Conservation (phyloP, 2,113 vertebrate species). For the Scopus umbretta region DNA sequence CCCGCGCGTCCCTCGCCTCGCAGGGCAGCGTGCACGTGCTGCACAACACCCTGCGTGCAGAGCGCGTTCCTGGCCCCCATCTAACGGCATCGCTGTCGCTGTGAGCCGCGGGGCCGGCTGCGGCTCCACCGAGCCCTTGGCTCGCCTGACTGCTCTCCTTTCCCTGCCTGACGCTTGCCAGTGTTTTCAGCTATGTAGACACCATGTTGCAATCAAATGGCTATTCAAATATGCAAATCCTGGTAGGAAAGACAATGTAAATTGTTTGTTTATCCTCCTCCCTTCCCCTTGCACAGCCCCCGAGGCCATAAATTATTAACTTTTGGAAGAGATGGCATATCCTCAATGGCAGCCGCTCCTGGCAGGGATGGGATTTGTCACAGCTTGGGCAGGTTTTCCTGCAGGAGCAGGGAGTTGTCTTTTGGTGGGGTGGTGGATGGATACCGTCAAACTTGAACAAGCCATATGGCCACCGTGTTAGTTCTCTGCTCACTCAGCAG, state of each 20-base stretch:
- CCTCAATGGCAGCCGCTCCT: background rate
- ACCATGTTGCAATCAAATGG: background rate
- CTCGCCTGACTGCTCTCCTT: background rate
- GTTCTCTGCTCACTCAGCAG: background rate
- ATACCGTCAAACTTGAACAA: fast-evolving
- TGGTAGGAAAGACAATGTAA: slow-evolving; percentile 2
- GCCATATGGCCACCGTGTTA: background rate
- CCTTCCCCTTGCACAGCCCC: background rate
- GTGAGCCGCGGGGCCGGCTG: background rate
- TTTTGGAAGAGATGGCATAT: background rate
- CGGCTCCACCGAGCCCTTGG: background rate
- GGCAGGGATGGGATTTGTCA: background rate
- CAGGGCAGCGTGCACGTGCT: background rate
- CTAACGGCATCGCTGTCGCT: background rate
- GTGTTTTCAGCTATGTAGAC: background rate
- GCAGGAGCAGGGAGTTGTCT: background rate
- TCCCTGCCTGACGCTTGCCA: background rate
- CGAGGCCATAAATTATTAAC: slow-evolving; percentile 53
- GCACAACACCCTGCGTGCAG: fast-evolving
- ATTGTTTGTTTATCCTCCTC: slow-evolving; percentile 47
- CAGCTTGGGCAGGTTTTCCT: background rate
- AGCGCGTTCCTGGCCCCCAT: background rate
- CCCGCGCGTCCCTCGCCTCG: background rate
- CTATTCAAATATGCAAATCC: slow-evolving; percentile 46
- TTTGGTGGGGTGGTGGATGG: background rate